Evolutionary conservation across 1,140 invertebrate genomes (phyloP).

Genomic region (Drosophila tropicalis): DNA sequence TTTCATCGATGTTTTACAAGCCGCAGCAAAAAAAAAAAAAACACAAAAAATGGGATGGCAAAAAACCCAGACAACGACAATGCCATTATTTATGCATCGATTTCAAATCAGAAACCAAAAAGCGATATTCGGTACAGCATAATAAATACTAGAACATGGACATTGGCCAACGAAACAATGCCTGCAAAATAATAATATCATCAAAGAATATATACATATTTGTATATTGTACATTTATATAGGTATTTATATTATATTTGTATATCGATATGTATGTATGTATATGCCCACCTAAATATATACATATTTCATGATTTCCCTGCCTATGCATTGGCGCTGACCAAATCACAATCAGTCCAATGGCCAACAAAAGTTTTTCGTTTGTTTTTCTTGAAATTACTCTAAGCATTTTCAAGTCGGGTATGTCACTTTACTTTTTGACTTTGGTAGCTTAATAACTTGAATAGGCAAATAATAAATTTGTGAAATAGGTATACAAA

Average conservation of each 20-base stretch:
- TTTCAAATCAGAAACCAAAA: constrained; percentile 64
- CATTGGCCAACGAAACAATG: constrained; percentile 41
- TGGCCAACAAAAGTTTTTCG: constrained; percentile 62
- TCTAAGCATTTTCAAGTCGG: background rate
- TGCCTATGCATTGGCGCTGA: constrained; percentile 36
- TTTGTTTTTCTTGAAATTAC: constrained; percentile 25
- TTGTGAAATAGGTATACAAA: too few species aligned
- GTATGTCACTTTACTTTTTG: background rate
- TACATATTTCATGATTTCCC: constrained; percentile 50
- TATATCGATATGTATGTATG: constrained; percentile 34
- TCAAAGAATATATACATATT: constrained; percentile 21
- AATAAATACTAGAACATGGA: constrained; percentile 53
- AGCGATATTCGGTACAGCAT: constrained; percentile 20
- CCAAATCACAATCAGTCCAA: constrained; percentile 71
- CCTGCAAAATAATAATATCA: constrained; percentile 37
- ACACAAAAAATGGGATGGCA: constrained; percentile 34
- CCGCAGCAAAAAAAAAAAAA: constrained; percentile 34
- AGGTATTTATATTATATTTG: constrained; percentile 23
- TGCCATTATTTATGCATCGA: constrained; percentile 78
- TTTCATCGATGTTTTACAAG: constrained; percentile 18
- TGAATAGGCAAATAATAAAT: too few species aligned
- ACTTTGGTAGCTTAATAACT: too few species aligned
- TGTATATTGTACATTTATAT: constrained; percentile 38
- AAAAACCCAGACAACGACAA: constrained; percentile 51
- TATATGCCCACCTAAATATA: constrained; percentile 26